phyloP scores from a whole-genome alignment of 2,797 vertebrate species.

The Martes flavigula region DNA sequence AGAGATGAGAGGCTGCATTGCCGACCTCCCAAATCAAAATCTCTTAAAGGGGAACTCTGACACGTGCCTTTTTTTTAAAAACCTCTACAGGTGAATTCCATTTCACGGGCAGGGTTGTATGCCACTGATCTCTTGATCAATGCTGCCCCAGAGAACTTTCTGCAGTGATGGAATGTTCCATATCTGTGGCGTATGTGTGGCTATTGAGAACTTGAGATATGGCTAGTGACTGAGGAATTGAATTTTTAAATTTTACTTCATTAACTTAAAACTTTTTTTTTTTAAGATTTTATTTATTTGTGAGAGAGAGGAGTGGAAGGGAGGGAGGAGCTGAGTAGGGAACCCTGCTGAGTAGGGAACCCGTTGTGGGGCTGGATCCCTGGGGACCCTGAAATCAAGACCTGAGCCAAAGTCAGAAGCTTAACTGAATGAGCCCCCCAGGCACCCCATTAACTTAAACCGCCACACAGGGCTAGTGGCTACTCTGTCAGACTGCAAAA shows the following conservation, averaged over 20 bases:
- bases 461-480: background rate
- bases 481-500: background rate
- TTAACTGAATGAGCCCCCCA: background rate
- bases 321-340: background rate
- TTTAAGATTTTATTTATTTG: background rate
- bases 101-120: background rate
- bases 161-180: background rate
- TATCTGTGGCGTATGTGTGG: background rate
- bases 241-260: conserved; percentile 19
- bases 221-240: background rate
- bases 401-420: background rate
- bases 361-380: background rate
- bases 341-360: background rate
- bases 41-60: background rate
- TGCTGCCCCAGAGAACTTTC: background rate
- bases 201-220: background rate
- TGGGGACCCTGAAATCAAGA: background rate
- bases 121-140: background rate
- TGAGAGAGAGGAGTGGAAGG: background rate
- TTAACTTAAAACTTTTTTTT: background rate
- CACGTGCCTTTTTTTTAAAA: background rate
- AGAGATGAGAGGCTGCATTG: background rate
- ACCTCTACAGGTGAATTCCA: background rate
- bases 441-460: background rate
- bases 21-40: background rate